Evolutionary conservation across 2,797 vertebrate genomes (phyloP).

Genomic region (Epinephelus awoara): DNA sequence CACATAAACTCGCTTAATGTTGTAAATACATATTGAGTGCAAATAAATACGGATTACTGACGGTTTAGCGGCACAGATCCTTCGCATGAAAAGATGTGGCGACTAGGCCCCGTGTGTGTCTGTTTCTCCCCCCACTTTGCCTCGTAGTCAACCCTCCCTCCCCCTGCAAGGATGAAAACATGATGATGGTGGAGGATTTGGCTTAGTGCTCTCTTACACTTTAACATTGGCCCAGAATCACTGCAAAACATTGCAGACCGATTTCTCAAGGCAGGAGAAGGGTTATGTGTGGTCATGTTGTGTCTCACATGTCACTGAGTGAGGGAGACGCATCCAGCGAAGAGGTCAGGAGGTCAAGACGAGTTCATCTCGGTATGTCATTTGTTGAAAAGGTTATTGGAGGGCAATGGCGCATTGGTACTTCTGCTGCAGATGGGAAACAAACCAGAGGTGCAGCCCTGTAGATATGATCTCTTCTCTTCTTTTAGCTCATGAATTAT

Average conservation of each 20-base stretch:
- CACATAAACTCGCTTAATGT: fast-evolving
- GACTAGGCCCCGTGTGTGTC: constrained; percentile 75
- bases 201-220: constrained; percentile 52
- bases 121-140: constrained; percentile 71
- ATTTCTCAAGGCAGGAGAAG: background rate
- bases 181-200: constrained; percentile 71
- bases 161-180: constrained; percentile 78
- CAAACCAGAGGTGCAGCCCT: background rate
- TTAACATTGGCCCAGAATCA: constrained; percentile 12
- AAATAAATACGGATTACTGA: constrained; percentile 71
- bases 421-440: background rate
- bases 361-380: constrained; percentile 64
- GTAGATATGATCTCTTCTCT: background rate
- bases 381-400: constrained; percentile 52
- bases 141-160: constrained; percentile 78
- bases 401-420: constrained; percentile 14
- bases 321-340: constrained; percentile 56
- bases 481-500: background rate
- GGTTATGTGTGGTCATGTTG: constrained; percentile 36
- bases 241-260: background rate
- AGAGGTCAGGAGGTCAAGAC: constrained; percentile 78
- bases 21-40: background rate
- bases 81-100: constrained; percentile 82
- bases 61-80: constrained; percentile 75
- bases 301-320: constrained; percentile 42